These are phyloP conservation scores for Drosophila aff. DNA, from an alignment of 1,140 invertebrate species.

Conservation along the genomic window DNA sequence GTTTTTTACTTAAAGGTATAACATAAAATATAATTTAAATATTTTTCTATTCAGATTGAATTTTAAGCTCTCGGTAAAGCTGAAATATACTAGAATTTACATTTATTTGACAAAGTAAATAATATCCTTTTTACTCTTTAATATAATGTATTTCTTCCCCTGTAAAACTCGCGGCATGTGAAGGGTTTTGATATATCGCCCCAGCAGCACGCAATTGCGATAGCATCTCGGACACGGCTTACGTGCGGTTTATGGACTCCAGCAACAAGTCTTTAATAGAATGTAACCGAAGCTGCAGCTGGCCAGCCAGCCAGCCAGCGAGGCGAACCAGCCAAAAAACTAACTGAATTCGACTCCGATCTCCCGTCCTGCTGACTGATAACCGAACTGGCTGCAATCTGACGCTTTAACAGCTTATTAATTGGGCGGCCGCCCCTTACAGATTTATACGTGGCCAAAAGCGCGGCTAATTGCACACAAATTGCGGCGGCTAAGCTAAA, in stretches of 20 bases:
- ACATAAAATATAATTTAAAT: neutral
- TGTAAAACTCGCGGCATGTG: conserved; percentile 37
- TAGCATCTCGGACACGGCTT: conserved; percentile 71
- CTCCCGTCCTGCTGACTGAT: conserved; percentile 42
- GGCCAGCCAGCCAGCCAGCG: conserved; percentile 5
- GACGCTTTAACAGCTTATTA: conserved; percentile 64
- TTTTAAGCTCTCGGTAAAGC: rapidly evolving
- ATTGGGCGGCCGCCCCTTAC: conserved; percentile 61
- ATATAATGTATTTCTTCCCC: neutral
- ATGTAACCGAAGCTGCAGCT: conserved; percentile 61
- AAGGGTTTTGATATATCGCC: conserved; percentile 72
- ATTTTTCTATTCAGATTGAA: neutral
- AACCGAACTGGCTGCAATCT: conserved; percentile 52
- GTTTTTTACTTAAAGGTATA: neutral
- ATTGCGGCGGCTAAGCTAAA: conserved; percentile 50
- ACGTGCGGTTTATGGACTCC: conserved; percentile 71
- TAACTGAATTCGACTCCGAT: conserved; percentile 34
- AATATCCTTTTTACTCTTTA: neutral
- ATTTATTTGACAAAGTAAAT: neutral
- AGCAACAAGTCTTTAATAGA: conserved; percentile 49
- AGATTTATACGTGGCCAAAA: conserved; percentile 56
- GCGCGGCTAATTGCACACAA: conserved; percentile 67
- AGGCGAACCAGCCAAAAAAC: conserved; percentile 14
- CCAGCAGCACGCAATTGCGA: conserved; percentile 59
- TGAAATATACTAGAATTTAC: neutral